Base-by-base conservation (phyloP, 53 echinoderm and acorn worm species). In the Paracentrotus lividus region DNA sequence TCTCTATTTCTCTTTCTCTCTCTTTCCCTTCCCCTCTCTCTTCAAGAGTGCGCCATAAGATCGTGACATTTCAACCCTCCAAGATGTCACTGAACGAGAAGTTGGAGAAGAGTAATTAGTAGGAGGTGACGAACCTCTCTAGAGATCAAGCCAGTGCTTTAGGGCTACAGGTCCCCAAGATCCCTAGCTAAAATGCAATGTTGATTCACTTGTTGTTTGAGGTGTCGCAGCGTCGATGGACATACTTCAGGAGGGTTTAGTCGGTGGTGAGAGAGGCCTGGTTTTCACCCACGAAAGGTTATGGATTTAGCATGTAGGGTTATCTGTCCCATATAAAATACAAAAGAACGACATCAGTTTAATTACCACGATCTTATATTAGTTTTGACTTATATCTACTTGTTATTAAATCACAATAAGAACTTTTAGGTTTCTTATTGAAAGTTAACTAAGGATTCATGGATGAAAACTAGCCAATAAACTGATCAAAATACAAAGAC, bases 171-270 rank as follows among this genome's bases (percentile, higher is more conserved):
- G 85, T 51, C 85, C 24, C 51, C 26, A 10, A 49, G 85, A 49
- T 47, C 47, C 85, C 26, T 3, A 6, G 72, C 18, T 72, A 72
- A 40, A 72, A 72, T 36, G 72, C 18, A 38, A 4, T 85, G 85
- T 85, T 85, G 85, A 47, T 85, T 85, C 85, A 85, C 85, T 49
- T 85, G 85, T 51, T 49, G 47, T 85, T n/a, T 16, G 49, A 85
- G 49, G 85, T 85, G 85, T 85, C 40, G 21, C 10, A 72, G 40
- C 72, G 72, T 36, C 21, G 72, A 72, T 72, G 36, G 21, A 72
- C 72, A 72, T 72, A 14, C 72, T 40, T 16, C 18, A 38, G 38
- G 40, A 40, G 40, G 72, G 20, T 40, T 72, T 72, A 36, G 72
- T 72, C 40, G 36, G 36, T 32, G 40, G 18, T 38, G 72, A 40